Percentiles rank a stretch among this genome's conserved stretches.
These are phyloP conservation scores for Agrenia bidenticulata DNA, from an alignment of 2,888 invertebrate genomes.

Conservation along the genomic window DNA sequence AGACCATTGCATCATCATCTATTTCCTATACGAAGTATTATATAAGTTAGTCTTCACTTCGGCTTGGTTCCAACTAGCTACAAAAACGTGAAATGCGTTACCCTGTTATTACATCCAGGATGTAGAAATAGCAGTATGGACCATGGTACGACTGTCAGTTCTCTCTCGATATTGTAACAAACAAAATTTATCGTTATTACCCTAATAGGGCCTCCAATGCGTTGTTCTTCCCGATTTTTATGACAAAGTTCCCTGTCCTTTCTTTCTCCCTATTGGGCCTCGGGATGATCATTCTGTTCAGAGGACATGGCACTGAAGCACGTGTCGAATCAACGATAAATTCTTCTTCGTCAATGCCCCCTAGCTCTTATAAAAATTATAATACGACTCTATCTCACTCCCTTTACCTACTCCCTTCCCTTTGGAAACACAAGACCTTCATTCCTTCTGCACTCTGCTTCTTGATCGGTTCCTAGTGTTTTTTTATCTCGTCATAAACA, in stretches of 20 bases:
- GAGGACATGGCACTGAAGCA: constrained; percentile 24
- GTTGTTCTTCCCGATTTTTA: constrained; percentile 39
- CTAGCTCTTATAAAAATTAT: constrained; percentile 19
- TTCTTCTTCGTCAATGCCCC: constrained; percentile 26
- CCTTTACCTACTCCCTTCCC: too few species aligned
- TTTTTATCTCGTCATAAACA: constrained; percentile 45
- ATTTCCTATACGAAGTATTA: too few species aligned
- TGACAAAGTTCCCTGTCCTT: constrained; percentile 30
- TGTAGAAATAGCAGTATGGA: too few species aligned
- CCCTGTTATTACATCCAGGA: too few species aligned
- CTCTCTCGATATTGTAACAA: constrained; percentile 35
- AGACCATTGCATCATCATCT: too few species aligned
- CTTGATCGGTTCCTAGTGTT: background rate
- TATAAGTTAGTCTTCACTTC: too few species aligned
- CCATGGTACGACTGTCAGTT: background rate
- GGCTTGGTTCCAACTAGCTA: too few species aligned
- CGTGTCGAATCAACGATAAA: constrained; percentile 42
- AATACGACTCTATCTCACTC: constrained; percentile 15
- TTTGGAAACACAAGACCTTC: background rate
- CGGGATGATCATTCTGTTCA: constrained; percentile 11
- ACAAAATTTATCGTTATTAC: constrained; percentile 50
- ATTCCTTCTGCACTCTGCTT: constrained; percentile 11
- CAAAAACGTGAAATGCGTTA: too few species aligned
- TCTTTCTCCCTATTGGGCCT: constrained; percentile 24
- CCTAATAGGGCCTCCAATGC: constrained; percentile 38